These are phyloP conservation scores for Drosophila stalkeri DNA, from an alignment of 2,888 invertebrate species.

Conservation along the genomic window DNA sequence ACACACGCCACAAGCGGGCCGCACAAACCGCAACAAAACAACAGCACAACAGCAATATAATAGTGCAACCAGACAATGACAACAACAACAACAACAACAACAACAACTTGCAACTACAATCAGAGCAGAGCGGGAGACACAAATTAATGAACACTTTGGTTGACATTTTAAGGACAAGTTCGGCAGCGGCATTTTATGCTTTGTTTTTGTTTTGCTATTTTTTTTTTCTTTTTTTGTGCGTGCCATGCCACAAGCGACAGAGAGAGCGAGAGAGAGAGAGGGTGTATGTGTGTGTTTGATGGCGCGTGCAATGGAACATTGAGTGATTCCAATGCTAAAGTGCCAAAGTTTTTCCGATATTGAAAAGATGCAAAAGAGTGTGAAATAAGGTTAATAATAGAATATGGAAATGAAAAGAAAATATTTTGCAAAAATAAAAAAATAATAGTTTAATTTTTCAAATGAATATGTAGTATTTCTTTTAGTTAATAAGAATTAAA, in stretches of 20 bases:
- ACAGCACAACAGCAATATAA: slow-evolving; percentile 57
- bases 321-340: slow-evolving; percentile 58
- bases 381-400: background rate
- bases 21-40: slow-evolving; percentile 17
- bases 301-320: slow-evolving; percentile 60
- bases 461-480: too few species aligned
- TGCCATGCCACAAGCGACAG: slow-evolving; percentile 42
- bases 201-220: slow-evolving; percentile 21
- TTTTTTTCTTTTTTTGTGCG: slow-evolving; percentile 14
- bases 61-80: slow-evolving; percentile 59
- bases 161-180: slow-evolving; percentile 82
- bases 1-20: slow-evolving; percentile 65
- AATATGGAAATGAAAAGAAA: background rate
- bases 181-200: slow-evolving; percentile 59
- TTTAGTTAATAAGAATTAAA: too few species aligned
- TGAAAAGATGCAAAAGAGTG: background rate
- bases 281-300: slow-evolving; percentile 39
- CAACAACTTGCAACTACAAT: slow-evolving; percentile 34
- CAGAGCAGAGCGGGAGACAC: slow-evolving; percentile 61
- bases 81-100: slow-evolving; percentile 38
- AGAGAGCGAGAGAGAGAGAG: too few species aligned
- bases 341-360: slow-evolving; percentile 21
- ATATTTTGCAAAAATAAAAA: too few species aligned
- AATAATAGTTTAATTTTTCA: too few species aligned
- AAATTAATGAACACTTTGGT: slow-evolving; percentile 80